Percentiles rank a stretch among this genome's conserved stretches.
These are phyloP conservation scores for Pterocles burchelli DNA, from an alignment of 2,113 vertebrate genomes.

Conservation along the genomic window DNA sequence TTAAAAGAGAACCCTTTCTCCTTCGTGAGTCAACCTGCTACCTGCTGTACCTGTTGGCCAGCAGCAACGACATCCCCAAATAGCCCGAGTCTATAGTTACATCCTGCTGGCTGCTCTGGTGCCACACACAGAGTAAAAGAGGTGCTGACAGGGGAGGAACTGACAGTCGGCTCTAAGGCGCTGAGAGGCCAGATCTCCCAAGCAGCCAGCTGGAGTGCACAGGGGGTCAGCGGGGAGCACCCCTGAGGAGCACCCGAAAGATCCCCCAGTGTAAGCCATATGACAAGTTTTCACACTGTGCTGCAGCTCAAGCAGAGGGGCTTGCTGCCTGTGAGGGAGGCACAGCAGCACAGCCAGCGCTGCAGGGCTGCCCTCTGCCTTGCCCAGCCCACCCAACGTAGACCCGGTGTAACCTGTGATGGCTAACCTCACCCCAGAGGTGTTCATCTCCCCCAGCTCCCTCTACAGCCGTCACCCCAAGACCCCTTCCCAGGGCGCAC, in stretches of 20 bases:
- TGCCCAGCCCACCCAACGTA: not conserved
- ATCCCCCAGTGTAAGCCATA: accelerated
- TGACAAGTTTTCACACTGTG: accelerated
- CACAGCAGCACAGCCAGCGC: not conserved
- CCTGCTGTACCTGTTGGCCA: not conserved
- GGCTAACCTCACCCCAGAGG: not conserved
- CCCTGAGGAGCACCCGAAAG: not conserved
- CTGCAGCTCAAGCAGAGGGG: not conserved
- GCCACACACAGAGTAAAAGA: not conserved
- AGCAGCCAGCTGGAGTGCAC: not conserved
- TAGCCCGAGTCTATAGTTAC: not conserved
- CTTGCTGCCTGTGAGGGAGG: not conserved
- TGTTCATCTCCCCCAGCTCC: not conserved
- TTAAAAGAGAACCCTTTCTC: not conserved
- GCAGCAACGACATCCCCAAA: not conserved
- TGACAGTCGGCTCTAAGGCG: not conserved
- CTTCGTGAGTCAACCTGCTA: not conserved
- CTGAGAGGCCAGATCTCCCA: not conserved
- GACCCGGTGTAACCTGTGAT: accelerated
- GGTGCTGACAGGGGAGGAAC: not conserved
- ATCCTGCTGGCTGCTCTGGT: not conserved
- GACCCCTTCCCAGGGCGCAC: not conserved
- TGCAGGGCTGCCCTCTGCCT: not conserved
- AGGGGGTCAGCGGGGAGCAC: accelerated
- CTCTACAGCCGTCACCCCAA: not conserved